Base-by-base conservation (phyloP, 2,113 vertebrate genomes). In the Stigmatopora argus region DNA sequence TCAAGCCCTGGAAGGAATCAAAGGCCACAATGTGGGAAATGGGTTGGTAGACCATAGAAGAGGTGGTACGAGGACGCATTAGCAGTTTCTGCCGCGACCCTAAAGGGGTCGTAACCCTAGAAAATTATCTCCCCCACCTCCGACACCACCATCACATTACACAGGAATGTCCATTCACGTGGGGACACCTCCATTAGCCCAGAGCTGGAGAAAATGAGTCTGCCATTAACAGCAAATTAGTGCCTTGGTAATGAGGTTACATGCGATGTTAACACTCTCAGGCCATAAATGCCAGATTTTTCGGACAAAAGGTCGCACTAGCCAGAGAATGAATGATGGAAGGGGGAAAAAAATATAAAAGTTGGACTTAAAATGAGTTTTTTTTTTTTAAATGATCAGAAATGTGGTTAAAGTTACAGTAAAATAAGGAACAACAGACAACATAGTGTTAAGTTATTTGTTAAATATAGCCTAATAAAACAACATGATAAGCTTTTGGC, bases 1-100 rank as follows among this genome's bases (percentile, higher is more conserved):
- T 93, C 92, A 93, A 92, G 85, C 90, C 74, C 71, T 15, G 76
- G 87, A 92, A 93, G 90, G 93, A 94, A 95, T 94, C 93, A 95
- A 90, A 94, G 93, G 87, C 86, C 92, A 92, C 90, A 92, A 94
- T 92, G 92, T 91, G 91, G 91, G 92, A 93, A 94, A 93, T 83
- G 84, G 81, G 76, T 88, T 86, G 64, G 64, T 53, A 19, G 62
- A 63, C 26, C 26, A 31, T 15, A 1, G 70, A 26, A 46, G 53
- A 31, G n/a, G 69, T 44, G 57, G 31, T 60, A 75, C 81, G 79
- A 49, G 72, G 75, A 58, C 83, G 74, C 70, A 77, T 89, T 82
- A 59, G 75, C 84, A 45, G 60, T 75, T 87, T 85, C 78, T 81
- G 72, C 83, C 77, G 73, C 69, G 74, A 70, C 70, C 72, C 77